A percentile compares a stretch with the other conserved stretches of the same genome.
Conservation (phyloP, 1,140 invertebrate species). For the Chlorops oryzae region DNA sequence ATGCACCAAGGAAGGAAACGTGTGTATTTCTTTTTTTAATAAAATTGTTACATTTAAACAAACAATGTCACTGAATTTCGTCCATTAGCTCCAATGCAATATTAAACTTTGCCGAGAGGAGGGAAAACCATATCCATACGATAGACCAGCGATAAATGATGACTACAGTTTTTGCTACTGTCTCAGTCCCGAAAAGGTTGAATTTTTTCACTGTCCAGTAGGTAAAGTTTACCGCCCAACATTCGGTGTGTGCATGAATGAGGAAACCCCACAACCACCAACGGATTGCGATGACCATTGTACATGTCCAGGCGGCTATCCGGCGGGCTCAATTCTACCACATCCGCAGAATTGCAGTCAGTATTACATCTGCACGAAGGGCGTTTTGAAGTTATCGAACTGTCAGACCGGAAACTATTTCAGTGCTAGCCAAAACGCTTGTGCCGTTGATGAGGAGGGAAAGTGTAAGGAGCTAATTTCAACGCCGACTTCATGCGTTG, state of each 20-base stretch:
- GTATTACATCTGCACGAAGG: slow-evolving; percentile 2
- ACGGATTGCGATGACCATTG: neutral
- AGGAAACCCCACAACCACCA: neutral
- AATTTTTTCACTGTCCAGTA: slow-evolving; percentile 4
- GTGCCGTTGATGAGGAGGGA: slow-evolving; percentile 4
- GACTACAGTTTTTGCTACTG: slow-evolving; percentile 11
- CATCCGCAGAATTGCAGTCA: slow-evolving; percentile 4
- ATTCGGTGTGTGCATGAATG: neutral
- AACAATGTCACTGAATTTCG: neutral
- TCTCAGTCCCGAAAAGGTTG: neutral
- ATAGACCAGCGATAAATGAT: slow-evolving; percentile 5
- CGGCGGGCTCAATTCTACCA: neutral
- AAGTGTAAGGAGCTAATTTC: too few relatives aligned
- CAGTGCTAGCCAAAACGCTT: slow-evolving; percentile 8
- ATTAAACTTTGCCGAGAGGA: slow-evolving; percentile 1
- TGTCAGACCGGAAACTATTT: slow-evolving; percentile 19
- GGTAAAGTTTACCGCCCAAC: neutral
- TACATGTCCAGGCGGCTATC: slow-evolving; percentile 1
- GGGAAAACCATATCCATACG: neutral
- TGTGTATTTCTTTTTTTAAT: too few relatives aligned
- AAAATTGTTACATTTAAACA: too few relatives aligned
- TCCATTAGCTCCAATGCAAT: slow-evolving; percentile 6
- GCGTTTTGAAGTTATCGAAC: neutral
- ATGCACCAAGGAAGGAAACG: too few relatives aligned
- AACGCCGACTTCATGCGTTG: too few relatives aligned